Conservation (phyloP, 2,888 invertebrate genomes). For the Ecdyonurus torrentis region DNA sequence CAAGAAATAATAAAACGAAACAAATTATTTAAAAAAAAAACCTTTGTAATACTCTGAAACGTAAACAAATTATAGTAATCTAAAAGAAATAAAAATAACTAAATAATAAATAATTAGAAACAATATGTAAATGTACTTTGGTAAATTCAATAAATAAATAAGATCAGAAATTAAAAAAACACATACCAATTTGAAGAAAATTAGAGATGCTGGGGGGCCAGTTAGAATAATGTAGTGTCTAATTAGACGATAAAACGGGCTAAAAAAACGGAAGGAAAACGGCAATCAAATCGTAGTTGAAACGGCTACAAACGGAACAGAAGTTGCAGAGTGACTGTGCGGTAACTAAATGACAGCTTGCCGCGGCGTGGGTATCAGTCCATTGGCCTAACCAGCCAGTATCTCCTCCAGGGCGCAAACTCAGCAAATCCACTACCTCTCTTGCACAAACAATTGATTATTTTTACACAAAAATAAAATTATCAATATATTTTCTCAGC, state of each 20-base stretch:
- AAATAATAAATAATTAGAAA: background rate
- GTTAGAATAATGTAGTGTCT: conserved; percentile 7
- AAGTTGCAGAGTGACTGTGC: conserved; percentile 43
- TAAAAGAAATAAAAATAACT: too few species aligned
- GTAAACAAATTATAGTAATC: too few species aligned
- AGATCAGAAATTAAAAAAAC: conserved; percentile 5
- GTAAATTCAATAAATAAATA: conserved; percentile 3
- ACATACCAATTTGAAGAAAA: conserved; percentile 16
- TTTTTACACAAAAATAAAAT: too few species aligned
- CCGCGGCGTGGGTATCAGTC: background rate
- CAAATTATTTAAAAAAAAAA: too few species aligned
- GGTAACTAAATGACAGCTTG: conserved; percentile 35
- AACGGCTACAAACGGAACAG: conserved; percentile 40
- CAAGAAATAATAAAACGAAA: too few species aligned
- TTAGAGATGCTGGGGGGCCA: conserved; percentile 22
- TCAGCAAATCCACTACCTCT: too few species aligned
- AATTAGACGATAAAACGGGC: conserved; percentile 24
- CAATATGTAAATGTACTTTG: background rate
- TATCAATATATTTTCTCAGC: too few species aligned
- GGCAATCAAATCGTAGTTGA: conserved; percentile 26
- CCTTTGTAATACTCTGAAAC: too few species aligned
- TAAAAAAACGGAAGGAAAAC: conserved; percentile 36
- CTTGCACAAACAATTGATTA: too few species aligned
- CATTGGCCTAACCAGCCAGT: background rate
- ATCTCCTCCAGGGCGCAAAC: background rate